A percentile compares a stretch with the other conserved stretches of the same genome.
phyloP scores from a whole-genome alignment of 1,140 invertebrate genomes.

The Lasioglossum baleicum region DNA sequence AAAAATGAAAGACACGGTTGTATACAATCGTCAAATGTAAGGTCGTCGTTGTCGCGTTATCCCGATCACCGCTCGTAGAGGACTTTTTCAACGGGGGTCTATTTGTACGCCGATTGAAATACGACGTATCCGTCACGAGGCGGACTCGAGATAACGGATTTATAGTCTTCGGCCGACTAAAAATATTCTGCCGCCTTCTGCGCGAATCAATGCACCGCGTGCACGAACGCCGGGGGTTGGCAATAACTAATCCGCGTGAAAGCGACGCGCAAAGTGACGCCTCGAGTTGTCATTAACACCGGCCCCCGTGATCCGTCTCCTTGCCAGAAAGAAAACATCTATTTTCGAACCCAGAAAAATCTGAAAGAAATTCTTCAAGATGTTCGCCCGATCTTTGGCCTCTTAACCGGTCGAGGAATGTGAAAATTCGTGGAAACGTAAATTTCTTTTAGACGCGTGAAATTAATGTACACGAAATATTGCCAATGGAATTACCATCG shows the following conservation, averaged over 20 bases:
- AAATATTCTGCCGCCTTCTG: constrained; percentile 72
- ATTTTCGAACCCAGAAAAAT: neutral
- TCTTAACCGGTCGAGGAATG: too few species aligned
- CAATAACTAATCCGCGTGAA: constrained; percentile 67
- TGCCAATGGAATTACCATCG: too few species aligned
- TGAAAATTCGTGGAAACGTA: too few species aligned
- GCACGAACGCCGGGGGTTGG: constrained; percentile 24
- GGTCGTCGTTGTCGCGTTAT: constrained; percentile 38
- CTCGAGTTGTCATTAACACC: constrained; percentile 28
- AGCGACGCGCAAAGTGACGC: constrained; percentile 46
- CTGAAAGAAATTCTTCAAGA: too few species aligned
- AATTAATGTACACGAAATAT: too few species aligned
- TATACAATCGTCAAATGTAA: constrained; percentile 34
- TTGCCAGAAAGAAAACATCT: neutral
- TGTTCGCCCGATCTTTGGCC: too few species aligned
- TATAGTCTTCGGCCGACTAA: constrained; percentile 68
- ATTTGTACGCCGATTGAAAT: constrained; percentile 74
- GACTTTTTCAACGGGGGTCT: constrained; percentile 43
- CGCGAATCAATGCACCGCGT: constrained; percentile 67
- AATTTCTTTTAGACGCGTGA: too few species aligned
- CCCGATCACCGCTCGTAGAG: constrained; percentile 30
- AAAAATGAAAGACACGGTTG: constrained; percentile 42
- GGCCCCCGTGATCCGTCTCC: neutral
- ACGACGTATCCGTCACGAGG: constrained; percentile 68
- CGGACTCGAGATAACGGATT: constrained; percentile 70